Base-by-base conservation (phyloP, 2,888 invertebrate species). In the Melieria crassipennis region DNA sequence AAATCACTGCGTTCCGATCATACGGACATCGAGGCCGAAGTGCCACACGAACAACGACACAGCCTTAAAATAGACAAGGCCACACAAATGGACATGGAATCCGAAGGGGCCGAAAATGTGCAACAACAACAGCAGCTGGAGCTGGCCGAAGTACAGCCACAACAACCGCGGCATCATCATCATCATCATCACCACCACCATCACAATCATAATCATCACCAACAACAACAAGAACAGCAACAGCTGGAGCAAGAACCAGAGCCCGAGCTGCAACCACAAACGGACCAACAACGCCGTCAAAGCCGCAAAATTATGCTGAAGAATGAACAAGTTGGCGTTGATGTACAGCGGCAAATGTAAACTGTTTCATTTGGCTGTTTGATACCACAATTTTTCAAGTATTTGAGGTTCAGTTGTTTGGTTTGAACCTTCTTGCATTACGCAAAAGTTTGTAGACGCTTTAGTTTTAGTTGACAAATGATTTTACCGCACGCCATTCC, bases 1-100 rank as follows among this genome's bases (percentile, higher is more conserved):
- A 85, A 83, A 45, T 85, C 85, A 0, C 74, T 79, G 3, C 81
- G 78, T 46, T 72, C 79, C 4, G 75, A 76, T 61, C 75, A 67
- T 62, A 30, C 30, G 30, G 30, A 62, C 60, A 30, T 30, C 30
- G 55, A 66, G 16, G 62, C 57, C 16, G 63, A 63, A n/a, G 5
- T 50, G 10, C 60, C 43, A 7, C 47, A 50, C 52, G 52, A 50
- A 50, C 52, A 11, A 10, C 10, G 52, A 50, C 10, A 3, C 10
- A 50, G 10, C 10, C 2, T 10, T 2, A 46, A 55, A 47, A 61
- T 48, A 30, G 43, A 46, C 11, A 63, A 63, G 13, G 5, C 16
- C 30, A 78, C 79, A 56, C 55, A 58, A 62, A 69, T 70, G 65
- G 65, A 10, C 62, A 61, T 11, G 65, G 69, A 42, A 57, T 70